Conservation (phyloP, 2,797 vertebrate species). For the Xenopus petersii region DNA sequence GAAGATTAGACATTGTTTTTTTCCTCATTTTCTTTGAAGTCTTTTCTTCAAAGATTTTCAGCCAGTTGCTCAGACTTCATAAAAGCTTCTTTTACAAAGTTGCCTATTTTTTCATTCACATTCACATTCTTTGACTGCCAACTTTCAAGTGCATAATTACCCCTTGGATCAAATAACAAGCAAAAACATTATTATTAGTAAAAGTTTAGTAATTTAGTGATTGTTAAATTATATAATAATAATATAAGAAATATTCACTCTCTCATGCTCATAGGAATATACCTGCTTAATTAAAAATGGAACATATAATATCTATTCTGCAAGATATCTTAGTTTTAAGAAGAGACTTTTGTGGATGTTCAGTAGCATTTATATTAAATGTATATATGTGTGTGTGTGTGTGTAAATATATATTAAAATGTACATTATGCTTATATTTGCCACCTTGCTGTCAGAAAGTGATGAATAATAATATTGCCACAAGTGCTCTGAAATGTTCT, state of each 20-base stretch:
- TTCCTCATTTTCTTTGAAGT: constrained; percentile 65
- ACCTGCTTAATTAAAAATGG: too few relatives aligned
- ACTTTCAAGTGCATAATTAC: constrained; percentile 48
- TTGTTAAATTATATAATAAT: constrained; percentile 13
- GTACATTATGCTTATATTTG: too few relatives aligned
- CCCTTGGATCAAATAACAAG: constrained; percentile 51
- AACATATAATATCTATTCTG: too few relatives aligned
- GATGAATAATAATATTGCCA: too few relatives aligned
- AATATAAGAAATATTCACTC: constrained; percentile 4
- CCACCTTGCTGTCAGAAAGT: too few relatives aligned
- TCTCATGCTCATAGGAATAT: too few relatives aligned
- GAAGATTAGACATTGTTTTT: constrained; percentile 70
- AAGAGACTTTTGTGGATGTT: too few relatives aligned
- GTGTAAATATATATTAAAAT: too few relatives aligned
- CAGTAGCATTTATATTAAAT: too few relatives aligned
- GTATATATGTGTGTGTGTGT: too few relatives aligned
- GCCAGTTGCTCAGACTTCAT: constrained; percentile 54
- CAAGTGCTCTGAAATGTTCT: too few relatives aligned
- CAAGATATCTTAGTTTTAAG: too few relatives aligned
- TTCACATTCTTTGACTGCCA: constrained; percentile 43
- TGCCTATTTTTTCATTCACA: constrained; percentile 47
- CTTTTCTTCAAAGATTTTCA: constrained; percentile 63
- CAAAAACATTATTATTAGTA: constrained; percentile 36
- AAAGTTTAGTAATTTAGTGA: constrained; percentile 9
- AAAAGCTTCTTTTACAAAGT: constrained; percentile 54